Evolutionary conservation across 2,113 vertebrate genomes (phyloP).

Genomic region (Ciconia maguari): DNA sequence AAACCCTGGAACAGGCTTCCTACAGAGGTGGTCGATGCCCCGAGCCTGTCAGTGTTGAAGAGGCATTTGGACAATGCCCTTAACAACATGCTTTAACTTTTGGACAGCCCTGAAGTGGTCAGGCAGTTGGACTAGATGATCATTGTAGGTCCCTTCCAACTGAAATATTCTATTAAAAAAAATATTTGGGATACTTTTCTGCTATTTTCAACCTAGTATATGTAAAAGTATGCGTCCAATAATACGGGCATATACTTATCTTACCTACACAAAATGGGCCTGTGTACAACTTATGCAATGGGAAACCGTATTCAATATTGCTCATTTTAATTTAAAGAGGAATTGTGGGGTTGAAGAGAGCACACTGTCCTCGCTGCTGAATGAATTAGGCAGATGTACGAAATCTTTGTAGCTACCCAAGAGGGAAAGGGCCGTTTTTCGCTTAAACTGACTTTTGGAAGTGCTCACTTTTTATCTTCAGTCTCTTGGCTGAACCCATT

Average conservation of each 20-base stretch:
- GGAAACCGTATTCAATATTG: fast-evolving
- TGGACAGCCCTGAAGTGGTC: background rate
- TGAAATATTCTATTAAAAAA: background rate
- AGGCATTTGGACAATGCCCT: background rate
- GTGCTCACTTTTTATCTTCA: background rate
- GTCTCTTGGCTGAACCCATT: background rate
- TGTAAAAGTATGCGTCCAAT: background rate
- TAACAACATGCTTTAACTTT: background rate
- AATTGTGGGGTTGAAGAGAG: background rate
- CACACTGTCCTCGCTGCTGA: fast-evolving
- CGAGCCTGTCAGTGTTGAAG: background rate
- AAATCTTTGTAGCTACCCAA: fast-evolving
- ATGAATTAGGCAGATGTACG: background rate
- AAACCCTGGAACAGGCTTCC: background rate
- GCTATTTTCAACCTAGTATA: background rate
- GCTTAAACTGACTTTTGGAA: background rate
- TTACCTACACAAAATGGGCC: background rate
- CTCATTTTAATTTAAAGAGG: background rate
- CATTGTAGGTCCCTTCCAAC: background rate
- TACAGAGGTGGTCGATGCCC: background rate
- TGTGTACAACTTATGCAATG: fast-evolving
- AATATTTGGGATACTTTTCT: background rate
- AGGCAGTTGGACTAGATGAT: background rate
- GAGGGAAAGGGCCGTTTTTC: background rate
- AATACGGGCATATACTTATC: too few relatives aligned